phyloP scores from a whole-genome alignment of 2,797 vertebrate species.

The Notoglanidium macrostoma region DNA sequence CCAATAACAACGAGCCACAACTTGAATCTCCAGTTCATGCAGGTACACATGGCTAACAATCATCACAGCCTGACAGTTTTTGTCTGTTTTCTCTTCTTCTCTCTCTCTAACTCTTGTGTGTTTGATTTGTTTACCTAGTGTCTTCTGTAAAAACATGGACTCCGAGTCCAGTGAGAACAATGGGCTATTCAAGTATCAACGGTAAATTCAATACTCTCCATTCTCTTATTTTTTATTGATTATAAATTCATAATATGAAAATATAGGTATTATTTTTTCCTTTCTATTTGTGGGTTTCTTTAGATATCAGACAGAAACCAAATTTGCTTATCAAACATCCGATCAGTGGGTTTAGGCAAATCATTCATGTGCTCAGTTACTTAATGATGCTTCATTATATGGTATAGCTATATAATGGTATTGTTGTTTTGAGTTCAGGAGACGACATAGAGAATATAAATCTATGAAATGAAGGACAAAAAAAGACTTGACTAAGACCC shows the following conservation, averaged over 20 bases:
- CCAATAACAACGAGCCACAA: conserved; percentile 64
- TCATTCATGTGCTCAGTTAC: background rate
- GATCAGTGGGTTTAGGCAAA: conserved; percentile 5
- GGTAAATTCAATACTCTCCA: conserved; percentile 64
- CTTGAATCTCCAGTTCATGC: conserved; percentile 71
- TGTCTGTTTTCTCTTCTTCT: background rate
- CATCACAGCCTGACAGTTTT: background rate
- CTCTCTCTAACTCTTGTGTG: conserved; percentile 18
- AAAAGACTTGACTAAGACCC: background rate
- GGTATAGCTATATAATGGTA: background rate
- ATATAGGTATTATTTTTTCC: background rate
- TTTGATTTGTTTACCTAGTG: conserved; percentile 50
- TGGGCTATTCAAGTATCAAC: conserved; percentile 71
- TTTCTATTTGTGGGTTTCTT: background rate
- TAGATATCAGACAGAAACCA: background rate
- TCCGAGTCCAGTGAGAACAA: conserved; percentile 68
- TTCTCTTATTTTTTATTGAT: background rate
- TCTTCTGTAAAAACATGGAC: conserved; percentile 73
- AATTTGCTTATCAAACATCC: conserved; percentile 3
- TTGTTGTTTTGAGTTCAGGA: background rate
- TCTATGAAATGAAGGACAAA: background rate
- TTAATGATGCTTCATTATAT: background rate
- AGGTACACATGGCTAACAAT: conserved; percentile 65
- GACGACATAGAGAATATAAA: background rate
- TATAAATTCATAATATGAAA: background rate